Evolutionary conservation across 2,113 vertebrate species (phyloP).

Genomic region (Balaeniceps rex): DNA sequence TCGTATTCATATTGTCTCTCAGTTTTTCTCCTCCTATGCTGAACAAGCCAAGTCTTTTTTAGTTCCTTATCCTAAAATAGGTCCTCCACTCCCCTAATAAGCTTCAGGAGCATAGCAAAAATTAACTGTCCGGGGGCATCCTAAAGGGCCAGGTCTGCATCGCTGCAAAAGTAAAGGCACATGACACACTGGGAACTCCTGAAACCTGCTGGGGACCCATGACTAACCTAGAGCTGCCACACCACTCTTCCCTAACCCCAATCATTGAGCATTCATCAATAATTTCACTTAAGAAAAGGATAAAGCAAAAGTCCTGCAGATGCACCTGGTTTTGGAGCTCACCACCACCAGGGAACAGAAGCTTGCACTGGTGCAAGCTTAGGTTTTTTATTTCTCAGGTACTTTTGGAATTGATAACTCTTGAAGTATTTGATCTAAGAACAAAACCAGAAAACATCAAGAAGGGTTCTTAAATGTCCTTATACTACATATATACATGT

Average conservation of each 20-base stretch:
- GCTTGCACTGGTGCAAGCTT: neutral
- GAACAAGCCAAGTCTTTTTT: neutral
- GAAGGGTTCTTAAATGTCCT: neutral
- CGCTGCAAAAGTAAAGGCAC: neutral
- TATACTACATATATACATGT: too few relatives aligned
- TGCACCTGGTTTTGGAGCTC: neutral
- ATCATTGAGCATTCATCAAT: accelerated
- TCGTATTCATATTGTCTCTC: neutral
- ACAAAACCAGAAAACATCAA: neutral
- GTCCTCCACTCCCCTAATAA: neutral
- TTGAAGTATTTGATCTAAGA: neutral
- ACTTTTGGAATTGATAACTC: neutral
- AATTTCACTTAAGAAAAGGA: neutral
- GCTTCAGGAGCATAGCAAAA: neutral
- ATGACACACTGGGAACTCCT: neutral
- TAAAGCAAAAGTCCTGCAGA: neutral
- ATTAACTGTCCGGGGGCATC: neutral
- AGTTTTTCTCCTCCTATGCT: neutral
- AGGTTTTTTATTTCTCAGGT: neutral
- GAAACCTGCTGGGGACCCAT: neutral
- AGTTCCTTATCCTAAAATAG: neutral
- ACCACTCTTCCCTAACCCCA: neutral
- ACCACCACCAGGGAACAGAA: neutral
- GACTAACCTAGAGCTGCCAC: neutral
- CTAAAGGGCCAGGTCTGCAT: neutral